Evolutionary conservation across 1,140 invertebrate species (phyloP).

Genomic region (Solenopsis invicta): DNA sequence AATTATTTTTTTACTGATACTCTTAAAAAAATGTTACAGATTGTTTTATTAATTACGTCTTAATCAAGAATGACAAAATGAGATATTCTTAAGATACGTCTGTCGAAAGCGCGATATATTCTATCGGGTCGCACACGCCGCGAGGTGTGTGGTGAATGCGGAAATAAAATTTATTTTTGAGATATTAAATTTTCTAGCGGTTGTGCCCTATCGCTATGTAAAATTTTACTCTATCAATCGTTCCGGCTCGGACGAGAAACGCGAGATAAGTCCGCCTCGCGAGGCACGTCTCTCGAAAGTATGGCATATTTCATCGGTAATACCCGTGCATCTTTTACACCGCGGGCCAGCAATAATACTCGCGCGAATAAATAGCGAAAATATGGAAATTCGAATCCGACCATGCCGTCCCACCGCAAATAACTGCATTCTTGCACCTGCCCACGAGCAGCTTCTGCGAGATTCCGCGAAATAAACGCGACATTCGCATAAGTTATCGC

Average conservation of each 20-base stretch:
- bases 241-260: background rate
- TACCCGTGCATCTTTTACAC: constrained; percentile 21
- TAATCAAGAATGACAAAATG: background rate
- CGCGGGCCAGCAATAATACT: constrained; percentile 32
- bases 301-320: constrained; percentile 52
- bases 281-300: constrained; percentile 42
- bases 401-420: background rate
- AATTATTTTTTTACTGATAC: background rate
- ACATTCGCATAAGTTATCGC: background rate
- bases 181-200: constrained; percentile 33
- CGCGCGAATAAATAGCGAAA: constrained; percentile 50
- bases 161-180: constrained; percentile 15
- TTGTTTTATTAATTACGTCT: background rate
- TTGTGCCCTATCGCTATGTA: constrained; percentile 15
- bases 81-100: background rate
- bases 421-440: constrained; percentile 21
- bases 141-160: background rate
- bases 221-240: constrained; percentile 34
- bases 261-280: constrained; percentile 27
- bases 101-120: background rate
- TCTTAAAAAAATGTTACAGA: background rate
- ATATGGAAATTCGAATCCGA: constrained; percentile 55
- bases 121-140: no score
- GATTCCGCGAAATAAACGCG: background rate
- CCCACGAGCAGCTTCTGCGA: constrained; percentile 1